Evolutionary conservation across 2,113 vertebrate species (phyloP), one percentile per base, ranked within the genome.

Genomic region (Clarias gariepinus): DNA sequence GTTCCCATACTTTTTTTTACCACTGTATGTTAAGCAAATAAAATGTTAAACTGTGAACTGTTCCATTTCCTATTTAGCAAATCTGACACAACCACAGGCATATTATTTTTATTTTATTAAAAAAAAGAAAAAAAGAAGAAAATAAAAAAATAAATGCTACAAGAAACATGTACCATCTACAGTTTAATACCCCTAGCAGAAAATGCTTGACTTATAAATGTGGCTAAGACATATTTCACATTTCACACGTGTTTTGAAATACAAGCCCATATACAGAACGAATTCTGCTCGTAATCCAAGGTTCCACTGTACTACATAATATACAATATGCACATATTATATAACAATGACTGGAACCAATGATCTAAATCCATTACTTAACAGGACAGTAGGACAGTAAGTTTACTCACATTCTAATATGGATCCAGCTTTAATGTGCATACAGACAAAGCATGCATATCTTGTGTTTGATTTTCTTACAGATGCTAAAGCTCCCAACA

Each of bases 371-470:
- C 41, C 16, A 30, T 66, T 57, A 19, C 41, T 63, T 52, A 36
- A 25, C 36, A 63, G 69, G 13, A 41, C 47, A 7, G 47, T 47
- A 8, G 5, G 6, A 47, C 47, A 47, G n/a, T 25, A 74, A 53
- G 33, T 52, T 76, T n/a, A 36, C n/a, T 68, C 28, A 36, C 28
- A 79, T 79, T 85, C 78, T 19, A 63, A n/a, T 52, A 64, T 47
- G 11, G 19, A 33, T 47, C 6, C 52, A 71, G 41, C 52, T 1
- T 73, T 85, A 52, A 23, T 74, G 69, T 77, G 47, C 55, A 74
- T 74, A 84, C 76, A 25, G 6, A 63, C 71, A 85, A 23, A n/a
- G 19, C 33, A n/a, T 36, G 58, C 28, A 60, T 52, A 9, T n/a
- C 12, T 5, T 57, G n/a, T 23, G 9, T 80, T 30, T 60, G 10